A percentile compares a stretch with the other conserved stretches of the same genome.
phyloP scores from a whole-genome alignment of 2,888 invertebrate species.

The Leptinotarsa haldemani region DNA sequence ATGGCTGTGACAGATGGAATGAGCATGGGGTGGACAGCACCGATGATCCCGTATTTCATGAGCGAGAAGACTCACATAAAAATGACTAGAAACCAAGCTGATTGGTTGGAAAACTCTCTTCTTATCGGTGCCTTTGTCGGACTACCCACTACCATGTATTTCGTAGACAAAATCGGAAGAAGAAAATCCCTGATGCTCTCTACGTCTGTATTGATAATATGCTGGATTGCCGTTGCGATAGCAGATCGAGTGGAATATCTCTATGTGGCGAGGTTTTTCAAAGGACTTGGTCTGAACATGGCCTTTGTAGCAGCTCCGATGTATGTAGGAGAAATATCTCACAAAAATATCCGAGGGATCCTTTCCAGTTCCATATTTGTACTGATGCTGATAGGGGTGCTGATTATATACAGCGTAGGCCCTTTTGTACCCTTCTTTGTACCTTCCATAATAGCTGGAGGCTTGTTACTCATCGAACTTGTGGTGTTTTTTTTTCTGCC shows the following conservation, averaged over 20 bases:
- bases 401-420: slow-evolving; percentile 58
- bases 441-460: slow-evolving; percentile 51
- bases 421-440: slow-evolving; percentile 52
- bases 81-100: slow-evolving; percentile 53
- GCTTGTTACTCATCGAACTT: slow-evolving; percentile 57
- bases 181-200: slow-evolving; percentile 58
- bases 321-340: slow-evolving; percentile 63
- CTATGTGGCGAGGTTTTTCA: slow-evolving; percentile 58
- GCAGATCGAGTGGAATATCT: slow-evolving; percentile 53
- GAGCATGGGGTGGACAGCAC: slow-evolving; percentile 63
- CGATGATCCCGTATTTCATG: slow-evolving; percentile 60
- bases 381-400: slow-evolving; percentile 60
- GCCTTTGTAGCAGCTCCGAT: slow-evolving; percentile 63
- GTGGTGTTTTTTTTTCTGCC: slow-evolving; percentile 61
- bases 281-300: slow-evolving; percentile 61
- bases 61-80: slow-evolving; percentile 56
- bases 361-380: slow-evolving; percentile 61
- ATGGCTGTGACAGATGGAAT: slow-evolving; percentile 64
- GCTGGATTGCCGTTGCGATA: slow-evolving; percentile 58
- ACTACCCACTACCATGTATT: slow-evolving; percentile 56
- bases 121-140: slow-evolving; percentile 50
- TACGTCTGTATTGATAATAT: slow-evolving; percentile 52
- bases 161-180: slow-evolving; percentile 55
- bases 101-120: slow-evolving; percentile 54
- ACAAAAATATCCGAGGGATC: slow-evolving; percentile 62